Evolutionary conservation across 2,888 invertebrate genomes (phyloP).

Genomic region (Cremastobaeus sp.): DNA sequence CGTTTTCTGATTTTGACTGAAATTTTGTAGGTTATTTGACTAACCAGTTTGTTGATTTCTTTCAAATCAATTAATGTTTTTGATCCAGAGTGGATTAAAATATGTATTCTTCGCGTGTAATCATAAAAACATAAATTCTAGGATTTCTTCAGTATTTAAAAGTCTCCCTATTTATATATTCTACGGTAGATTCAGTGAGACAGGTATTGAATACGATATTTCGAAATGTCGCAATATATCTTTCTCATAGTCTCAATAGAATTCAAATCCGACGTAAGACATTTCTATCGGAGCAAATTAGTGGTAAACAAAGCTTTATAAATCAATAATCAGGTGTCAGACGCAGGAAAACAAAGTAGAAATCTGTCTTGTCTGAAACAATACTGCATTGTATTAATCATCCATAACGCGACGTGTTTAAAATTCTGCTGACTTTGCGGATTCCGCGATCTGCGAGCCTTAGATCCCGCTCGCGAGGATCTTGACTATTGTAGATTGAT

Average conservation of each 20-base stretch:
- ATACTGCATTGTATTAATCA: slow-evolving; percentile 11
- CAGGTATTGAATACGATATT: too few species aligned
- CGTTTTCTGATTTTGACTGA: too few species aligned
- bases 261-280: not conserved
- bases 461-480: slow-evolving; percentile 23
- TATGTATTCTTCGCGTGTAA: too few species aligned
- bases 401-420: slow-evolving; percentile 6
- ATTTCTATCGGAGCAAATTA: slow-evolving; percentile 4
- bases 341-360: slow-evolving; percentile 2
- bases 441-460: slow-evolving; percentile 19
- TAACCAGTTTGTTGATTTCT: too few species aligned
- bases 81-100: too few species aligned
- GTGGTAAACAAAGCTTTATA: slow-evolving; percentile 6
- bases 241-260: not conserved
- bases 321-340: slow-evolving; percentile 7
- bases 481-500: slow-evolving; percentile 31
- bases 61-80: too few species aligned
- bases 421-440: slow-evolving; percentile 42
- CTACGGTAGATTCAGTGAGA: too few species aligned
- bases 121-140: too few species aligned
- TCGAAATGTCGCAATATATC: too few species aligned
- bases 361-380: slow-evolving; percentile 9
- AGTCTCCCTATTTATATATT: too few species aligned
- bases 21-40: too few species aligned
- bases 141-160: too few species aligned